Percentiles rank a stretch among this genome's conserved stretches.
Evolutionary conservation across 2,888 invertebrate genomes (phyloP).

Genomic region (Strigamia maritima): DNA sequence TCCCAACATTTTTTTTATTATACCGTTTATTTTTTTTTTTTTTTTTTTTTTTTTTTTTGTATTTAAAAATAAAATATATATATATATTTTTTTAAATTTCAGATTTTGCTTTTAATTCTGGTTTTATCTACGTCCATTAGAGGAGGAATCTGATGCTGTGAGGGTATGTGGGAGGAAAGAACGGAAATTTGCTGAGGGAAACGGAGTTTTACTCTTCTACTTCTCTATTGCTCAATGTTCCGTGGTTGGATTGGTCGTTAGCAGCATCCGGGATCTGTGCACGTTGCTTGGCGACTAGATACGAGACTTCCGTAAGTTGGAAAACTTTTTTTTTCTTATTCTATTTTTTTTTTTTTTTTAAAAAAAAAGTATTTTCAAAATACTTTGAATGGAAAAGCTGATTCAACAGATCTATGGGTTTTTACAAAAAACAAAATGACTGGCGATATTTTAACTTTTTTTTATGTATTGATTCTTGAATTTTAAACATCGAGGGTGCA

Average conservation of each 20-base stretch:
- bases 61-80: neutral
- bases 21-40: neutral
- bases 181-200: slow-evolving; percentile 24
- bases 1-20: neutral
- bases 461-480: too few relatives aligned
- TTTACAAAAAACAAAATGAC: neutral
- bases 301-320: neutral
- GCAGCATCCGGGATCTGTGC: slow-evolving; percentile 13
- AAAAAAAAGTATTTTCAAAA: neutral
- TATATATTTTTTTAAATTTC: neutral
- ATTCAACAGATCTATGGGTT: neutral
- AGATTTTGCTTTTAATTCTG: neutral
- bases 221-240: slow-evolving; percentile 26
- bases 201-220: slow-evolving; percentile 15
- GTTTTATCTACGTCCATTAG: slow-evolving; percentile 6
- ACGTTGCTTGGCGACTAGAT: slow-evolving; percentile 1
- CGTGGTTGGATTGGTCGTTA: slow-evolving; percentile 20
- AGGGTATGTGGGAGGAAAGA: neutral
- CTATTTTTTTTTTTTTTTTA: neutral
- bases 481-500: too few relatives aligned
- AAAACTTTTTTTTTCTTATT: neutral
- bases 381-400: neutral
- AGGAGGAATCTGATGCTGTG: neutral
- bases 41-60: neutral
- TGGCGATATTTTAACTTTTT: too few relatives aligned